Conservation (phyloP, 2,113 vertebrate genomes). For the Atrichornis clamosus region DNA sequence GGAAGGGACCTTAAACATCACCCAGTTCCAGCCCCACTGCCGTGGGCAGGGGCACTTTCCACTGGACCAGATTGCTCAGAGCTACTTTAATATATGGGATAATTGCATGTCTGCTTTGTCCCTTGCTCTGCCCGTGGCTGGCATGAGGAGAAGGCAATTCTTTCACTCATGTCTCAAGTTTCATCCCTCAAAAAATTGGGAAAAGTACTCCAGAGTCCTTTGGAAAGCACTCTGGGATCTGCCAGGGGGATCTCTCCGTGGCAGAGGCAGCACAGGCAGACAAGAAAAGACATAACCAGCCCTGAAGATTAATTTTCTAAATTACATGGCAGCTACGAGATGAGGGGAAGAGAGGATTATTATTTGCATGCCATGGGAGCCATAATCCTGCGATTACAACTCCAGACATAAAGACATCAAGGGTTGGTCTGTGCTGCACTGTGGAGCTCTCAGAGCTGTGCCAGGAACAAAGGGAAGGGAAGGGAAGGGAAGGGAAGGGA, state of each 20-base stretch:
- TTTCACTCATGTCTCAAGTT: not conserved
- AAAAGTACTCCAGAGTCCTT: not conserved
- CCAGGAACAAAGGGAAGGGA: not conserved
- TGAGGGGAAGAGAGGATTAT: not conserved
- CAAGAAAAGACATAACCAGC: not conserved
- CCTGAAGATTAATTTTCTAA: slow-evolving; percentile 28
- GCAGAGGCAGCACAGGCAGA: not conserved
- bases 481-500: too few relatives aligned
- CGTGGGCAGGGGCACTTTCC: accelerated
- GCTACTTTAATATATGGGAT: not conserved
- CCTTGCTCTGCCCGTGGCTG: not conserved
- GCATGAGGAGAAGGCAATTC: not conserved
- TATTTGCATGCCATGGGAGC: slow-evolving; percentile 5
- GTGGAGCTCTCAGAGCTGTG: not conserved
- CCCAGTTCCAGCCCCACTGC: not conserved
- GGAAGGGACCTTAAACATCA: not conserved
- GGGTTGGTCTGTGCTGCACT: not conserved
- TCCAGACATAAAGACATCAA: not conserved
- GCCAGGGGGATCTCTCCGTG: accelerated
- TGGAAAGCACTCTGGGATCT: not conserved
- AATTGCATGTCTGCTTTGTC: not conserved
- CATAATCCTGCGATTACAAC: not conserved
- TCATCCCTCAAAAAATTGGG: not conserved
- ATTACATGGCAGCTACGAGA: slow-evolving; percentile 1
- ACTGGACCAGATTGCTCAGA: not conserved